Evolutionary conservation across 2,797 vertebrate genomes (phyloP).

Genomic region (Myioborus melanocephalus): DNA sequence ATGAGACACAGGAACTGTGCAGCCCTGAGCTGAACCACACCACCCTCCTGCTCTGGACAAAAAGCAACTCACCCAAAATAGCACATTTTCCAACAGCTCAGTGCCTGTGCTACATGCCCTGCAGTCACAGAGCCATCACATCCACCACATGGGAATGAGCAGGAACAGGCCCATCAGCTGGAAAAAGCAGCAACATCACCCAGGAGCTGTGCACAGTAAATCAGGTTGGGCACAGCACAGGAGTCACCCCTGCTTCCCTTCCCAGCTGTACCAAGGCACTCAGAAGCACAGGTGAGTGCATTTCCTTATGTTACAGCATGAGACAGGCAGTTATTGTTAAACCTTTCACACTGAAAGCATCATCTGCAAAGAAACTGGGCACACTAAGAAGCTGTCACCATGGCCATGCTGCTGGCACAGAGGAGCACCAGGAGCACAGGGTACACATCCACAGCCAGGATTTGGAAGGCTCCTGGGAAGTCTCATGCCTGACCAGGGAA

Average conservation of each 20-base stretch:
- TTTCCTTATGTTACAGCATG: neutral
- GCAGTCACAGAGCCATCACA: neutral
- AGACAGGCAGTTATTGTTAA: neutral
- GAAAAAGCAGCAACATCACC: neutral
- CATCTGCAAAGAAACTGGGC: neutral
- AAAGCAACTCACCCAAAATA: neutral
- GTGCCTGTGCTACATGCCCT: neutral
- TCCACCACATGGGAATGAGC: neutral
- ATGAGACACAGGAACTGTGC: fast-evolving
- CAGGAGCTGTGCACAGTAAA: neutral
- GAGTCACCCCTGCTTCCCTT: neutral
- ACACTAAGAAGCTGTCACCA: neutral
- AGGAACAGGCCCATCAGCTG: neutral
- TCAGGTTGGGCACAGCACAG: neutral
- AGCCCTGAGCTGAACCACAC: neutral
- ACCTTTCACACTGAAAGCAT: neutral
- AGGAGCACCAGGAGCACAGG: neutral
- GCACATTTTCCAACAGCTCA: neutral
- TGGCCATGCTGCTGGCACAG: neutral
- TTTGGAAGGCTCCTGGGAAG: neutral
- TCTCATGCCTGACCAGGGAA: neutral
- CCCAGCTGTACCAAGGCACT: fast-evolving
- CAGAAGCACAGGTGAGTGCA: neutral
- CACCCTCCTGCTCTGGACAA: neutral
- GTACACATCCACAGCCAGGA: neutral